These are phyloP conservation scores for Melanogrammus aeglefinus DNA, from an alignment of 2,797 vertebrate species.

Conservation along the genomic window DNA sequence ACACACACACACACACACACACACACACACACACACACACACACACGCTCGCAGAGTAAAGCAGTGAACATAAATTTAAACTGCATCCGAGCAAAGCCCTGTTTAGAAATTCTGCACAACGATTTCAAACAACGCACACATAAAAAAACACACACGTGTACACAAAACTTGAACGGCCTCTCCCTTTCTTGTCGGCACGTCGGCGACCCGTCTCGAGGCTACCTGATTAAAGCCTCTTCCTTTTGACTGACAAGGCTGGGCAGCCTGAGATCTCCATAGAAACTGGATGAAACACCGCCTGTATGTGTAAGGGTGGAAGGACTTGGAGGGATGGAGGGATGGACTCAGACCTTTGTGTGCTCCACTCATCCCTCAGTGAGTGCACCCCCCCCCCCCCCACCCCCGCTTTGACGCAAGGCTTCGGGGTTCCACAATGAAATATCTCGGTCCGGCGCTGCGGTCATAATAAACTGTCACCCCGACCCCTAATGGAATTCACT, in stretches of 20 bases:
- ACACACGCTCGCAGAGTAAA: slow-evolving; percentile 13
- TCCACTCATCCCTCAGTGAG: slow-evolving; percentile 64
- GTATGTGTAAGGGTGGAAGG: slow-evolving; percentile 38
- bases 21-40: slow-evolving; percentile 2
- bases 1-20: slow-evolving; percentile 14
- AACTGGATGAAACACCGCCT: slow-evolving; percentile 58
- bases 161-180: slow-evolving; percentile 49
- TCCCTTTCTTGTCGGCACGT: slow-evolving; percentile 40
- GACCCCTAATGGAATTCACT: slow-evolving; percentile 75
- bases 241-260: slow-evolving; percentile 68
- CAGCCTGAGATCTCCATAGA: slow-evolving; percentile 73
- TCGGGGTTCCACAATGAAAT: slow-evolving; percentile 65
- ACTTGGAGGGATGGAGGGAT: not conserved
- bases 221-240: slow-evolving; percentile 62
- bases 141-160: not conserved
- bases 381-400: slow-evolving; percentile 7
- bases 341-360: slow-evolving; percentile 56
- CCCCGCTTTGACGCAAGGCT: slow-evolving; percentile 54
- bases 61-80: slow-evolving; percentile 5
- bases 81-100: slow-evolving; percentile 33
- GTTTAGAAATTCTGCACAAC: slow-evolving; percentile 44
- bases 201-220: slow-evolving; percentile 68
- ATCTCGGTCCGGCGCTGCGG: slow-evolving; percentile 53
- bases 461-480: slow-evolving; percentile 71
- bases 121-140: slow-evolving; percentile 43